Evolutionary conservation across 2,797 vertebrate genomes (phyloP), one percentile per base, ranked within the genome.

Genomic region (Acrossocheilus fasciatus): DNA sequence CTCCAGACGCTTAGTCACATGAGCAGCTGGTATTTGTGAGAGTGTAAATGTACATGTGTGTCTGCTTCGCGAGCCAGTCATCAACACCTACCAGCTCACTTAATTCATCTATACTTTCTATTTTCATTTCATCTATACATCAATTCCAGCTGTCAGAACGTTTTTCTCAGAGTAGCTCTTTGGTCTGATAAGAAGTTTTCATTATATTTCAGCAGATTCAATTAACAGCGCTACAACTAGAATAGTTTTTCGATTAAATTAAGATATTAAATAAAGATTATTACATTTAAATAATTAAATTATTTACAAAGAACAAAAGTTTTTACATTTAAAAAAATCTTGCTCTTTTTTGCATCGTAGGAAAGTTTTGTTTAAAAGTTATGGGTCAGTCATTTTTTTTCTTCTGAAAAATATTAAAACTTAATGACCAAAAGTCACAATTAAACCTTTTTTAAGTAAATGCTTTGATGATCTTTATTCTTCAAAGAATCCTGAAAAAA

Each of bases 51-150:
- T 62, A 80, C 15, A 45, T 59, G 81, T 86, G 75, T 73, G 59
- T 89, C n/a, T 26, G 72, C 26, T 88, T 89, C 86, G 87, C 70
- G 78, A 77, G 85, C 83, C 88, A 57, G 68, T 86, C 72, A 81
- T 76, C 73, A 76, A 77, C 50, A 81, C 80, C 57, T 77, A 50
- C 52, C 78, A 18, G 43, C 77, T 84, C 36, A 75, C 69, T 83
- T 81, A 62, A 84, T 74, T 70, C 6, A 68, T 50, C 26, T 30
- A 18, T 36, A 45, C 43, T 30, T 34, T 57, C 54, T 23, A 9
- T 23, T 59, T 59, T n/a, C 20, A n/a, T 59, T n/a, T 59, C 8
- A 57, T 47, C 4, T 68, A 34, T 3, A 36, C 30, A 66, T 34
- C 15, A 50, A 10, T 76, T 66, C 12, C 12, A 52, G 59, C 30